Conservation (phyloP, 1,140 invertebrate species). For the Trichonephila clavipes region DNA sequence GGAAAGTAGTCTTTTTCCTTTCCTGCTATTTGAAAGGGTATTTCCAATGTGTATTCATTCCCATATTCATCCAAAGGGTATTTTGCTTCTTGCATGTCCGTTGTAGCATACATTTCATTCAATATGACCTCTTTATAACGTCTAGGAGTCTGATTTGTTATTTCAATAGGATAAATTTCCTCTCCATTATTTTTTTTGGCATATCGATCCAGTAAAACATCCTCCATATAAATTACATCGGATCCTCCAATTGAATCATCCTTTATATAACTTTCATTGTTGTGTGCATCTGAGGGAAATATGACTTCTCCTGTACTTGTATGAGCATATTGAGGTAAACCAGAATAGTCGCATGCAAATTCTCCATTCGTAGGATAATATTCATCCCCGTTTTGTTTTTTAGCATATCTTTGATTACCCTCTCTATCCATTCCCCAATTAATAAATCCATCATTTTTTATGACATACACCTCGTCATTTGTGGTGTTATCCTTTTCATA, state of each 20-base stretch:
- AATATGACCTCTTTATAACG: not conserved
- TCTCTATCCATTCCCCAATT: not conserved
- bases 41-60: not conserved
- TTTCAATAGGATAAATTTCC: not conserved
- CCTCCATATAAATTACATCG: not conserved
- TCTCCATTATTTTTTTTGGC: not conserved
- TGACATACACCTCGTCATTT: not conserved
- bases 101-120: not conserved
- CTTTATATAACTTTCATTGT: not conserved
- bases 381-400: too few relatives aligned
- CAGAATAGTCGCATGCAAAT: too few relatives aligned
- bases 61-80: conserved; percentile 5
- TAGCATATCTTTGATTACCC: too few relatives aligned
- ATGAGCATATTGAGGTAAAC: not conserved
- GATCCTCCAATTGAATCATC: not conserved
- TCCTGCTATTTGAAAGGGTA: too few relatives aligned
- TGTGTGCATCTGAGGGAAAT: not conserved
- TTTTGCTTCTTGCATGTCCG: too few relatives aligned
- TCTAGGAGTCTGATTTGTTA: not conserved
- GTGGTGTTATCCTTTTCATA: not conserved
- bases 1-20: not conserved
- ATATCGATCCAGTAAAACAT: not conserved
- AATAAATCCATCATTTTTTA: not conserved
- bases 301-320: not conserved
- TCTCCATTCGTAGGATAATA: too few relatives aligned